phyloP scores from a whole-genome alignment of 2,113 vertebrate species.

The Bubo scandiacus region DNA sequence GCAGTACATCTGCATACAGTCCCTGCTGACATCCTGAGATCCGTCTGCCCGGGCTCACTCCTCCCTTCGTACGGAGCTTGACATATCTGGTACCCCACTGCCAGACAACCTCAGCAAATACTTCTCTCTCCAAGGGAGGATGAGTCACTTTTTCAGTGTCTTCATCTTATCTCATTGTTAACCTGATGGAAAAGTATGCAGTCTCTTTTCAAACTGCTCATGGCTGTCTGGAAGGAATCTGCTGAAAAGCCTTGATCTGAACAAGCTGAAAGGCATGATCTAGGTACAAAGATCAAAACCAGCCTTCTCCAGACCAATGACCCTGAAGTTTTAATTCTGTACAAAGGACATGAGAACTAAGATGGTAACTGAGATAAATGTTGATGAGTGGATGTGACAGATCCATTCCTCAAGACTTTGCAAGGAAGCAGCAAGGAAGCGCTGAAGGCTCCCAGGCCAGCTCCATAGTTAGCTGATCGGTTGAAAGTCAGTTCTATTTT shows the following conservation, averaged over 20 bases:
- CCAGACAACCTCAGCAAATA: conserved; percentile 50
- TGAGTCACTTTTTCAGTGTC: not conserved
- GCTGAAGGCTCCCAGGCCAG: not conserved
- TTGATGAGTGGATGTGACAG: not conserved
- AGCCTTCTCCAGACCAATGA: not conserved
- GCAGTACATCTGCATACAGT: conserved; percentile 39
- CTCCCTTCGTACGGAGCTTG: not conserved
- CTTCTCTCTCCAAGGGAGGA: not conserved
- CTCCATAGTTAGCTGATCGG: not conserved
- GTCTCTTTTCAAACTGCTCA: not conserved
- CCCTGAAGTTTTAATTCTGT: not conserved
- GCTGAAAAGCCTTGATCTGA: not conserved
- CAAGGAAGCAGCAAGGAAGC: not conserved
- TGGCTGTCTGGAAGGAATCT: not conserved
- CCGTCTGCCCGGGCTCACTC: not conserved
- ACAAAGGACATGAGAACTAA: not conserved
- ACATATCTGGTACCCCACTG: not conserved
- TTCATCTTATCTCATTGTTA: not conserved
- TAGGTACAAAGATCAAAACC: not conserved
- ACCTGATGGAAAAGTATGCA: not conserved
- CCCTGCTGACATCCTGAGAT: not conserved
- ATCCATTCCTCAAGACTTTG: not conserved
- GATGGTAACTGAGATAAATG: not conserved
- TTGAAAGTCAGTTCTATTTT: not conserved
- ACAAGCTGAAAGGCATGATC: not conserved